Base-by-base conservation (phyloP, 1,140 invertebrate genomes). In the Papilio dardanus region DNA sequence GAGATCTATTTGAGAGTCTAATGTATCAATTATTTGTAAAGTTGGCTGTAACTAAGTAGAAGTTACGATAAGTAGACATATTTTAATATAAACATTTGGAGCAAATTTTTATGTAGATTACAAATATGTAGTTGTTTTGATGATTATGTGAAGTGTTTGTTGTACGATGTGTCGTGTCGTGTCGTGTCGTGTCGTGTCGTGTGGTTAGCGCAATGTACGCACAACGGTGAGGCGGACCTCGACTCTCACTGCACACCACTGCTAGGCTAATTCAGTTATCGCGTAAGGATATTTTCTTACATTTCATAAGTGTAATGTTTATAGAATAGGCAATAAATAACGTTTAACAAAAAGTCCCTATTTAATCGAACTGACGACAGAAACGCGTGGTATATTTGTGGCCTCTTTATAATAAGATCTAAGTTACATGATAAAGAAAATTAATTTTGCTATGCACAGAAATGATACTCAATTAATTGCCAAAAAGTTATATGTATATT, bases 1-100 rank as follows among this genome's bases (percentile, higher is more conserved):
- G 90, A 92, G 90, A 93, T 93, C 90, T 92, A 93, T 93, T 92
- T 92, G 92, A 92, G 92, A 93, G 92, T 92, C 88, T 93, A 93
- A 93, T 93, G 90, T 93, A 93, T 93, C 90, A 92, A 93, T 93
- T 93, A 93, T 93, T 93, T 93, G 92, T 93, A 93, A 93, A 92
- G 90, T 92, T 92, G 90, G 90, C 92, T 93, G 92, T 93, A 92
- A 93, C 90, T 92, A 92, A 89, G 88, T 93, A 92, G 89, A 92
- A 86, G 91, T 93, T 92, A 92, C 91, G 88, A 90, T 92, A 93
- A 91, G 90, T 93, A 93, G 91, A 93, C 82, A 92, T 93, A 92
- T 93, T 93, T 92, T 92, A 91, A 92, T 92, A 92, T 90, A 73
- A 90, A 93, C 88, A 93, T 93, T 93, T 93, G 88, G 91, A 93